Conservation (phyloP, 2,888 invertebrate species). For the Heliconius ethilla region DNA sequence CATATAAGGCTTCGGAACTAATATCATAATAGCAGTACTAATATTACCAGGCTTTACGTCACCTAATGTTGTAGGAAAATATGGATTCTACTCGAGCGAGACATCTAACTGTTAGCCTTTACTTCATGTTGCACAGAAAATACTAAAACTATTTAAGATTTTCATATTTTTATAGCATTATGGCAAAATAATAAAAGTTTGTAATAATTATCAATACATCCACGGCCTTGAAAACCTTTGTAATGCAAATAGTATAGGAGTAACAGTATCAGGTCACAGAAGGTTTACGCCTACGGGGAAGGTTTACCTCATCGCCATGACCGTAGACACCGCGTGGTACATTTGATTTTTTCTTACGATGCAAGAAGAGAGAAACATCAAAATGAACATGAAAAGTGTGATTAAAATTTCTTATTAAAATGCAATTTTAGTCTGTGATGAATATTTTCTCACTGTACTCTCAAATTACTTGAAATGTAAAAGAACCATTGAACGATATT, state of each 20-base stretch:
- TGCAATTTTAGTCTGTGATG: slow-evolving; percentile 41
- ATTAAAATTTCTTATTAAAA: slow-evolving; percentile 48
- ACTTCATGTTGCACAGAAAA: neutral
- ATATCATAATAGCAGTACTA: slow-evolving; percentile 10
- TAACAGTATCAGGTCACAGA: slow-evolving; percentile 53
- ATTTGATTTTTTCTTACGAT: slow-evolving; percentile 92
- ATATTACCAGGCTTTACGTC: slow-evolving; percentile 9
- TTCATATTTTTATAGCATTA: neutral
- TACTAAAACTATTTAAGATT: neutral
- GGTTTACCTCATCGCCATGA: slow-evolving; percentile 94
- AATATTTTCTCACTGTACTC: neutral
- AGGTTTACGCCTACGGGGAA: slow-evolving; percentile 74
- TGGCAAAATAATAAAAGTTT: neutral
- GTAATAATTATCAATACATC: neutral
- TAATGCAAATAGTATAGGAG: slow-evolving; percentile 23
- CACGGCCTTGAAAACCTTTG: slow-evolving; percentile 3
- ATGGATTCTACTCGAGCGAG: neutral
- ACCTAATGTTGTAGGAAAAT: neutral
- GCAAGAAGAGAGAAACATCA: slow-evolving; percentile 83
- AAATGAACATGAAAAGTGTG: slow-evolving; percentile 74
- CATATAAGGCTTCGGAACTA: slow-evolving; percentile 5
- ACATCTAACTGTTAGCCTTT: neutral
- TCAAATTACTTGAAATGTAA: neutral
- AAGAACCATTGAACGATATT: slow-evolving; percentile 1
- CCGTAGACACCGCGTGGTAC: slow-evolving; percentile 97